Evolutionary conservation across 1,140 invertebrate species (phyloP).

Genomic region (Drosophila asahinai): DNA sequence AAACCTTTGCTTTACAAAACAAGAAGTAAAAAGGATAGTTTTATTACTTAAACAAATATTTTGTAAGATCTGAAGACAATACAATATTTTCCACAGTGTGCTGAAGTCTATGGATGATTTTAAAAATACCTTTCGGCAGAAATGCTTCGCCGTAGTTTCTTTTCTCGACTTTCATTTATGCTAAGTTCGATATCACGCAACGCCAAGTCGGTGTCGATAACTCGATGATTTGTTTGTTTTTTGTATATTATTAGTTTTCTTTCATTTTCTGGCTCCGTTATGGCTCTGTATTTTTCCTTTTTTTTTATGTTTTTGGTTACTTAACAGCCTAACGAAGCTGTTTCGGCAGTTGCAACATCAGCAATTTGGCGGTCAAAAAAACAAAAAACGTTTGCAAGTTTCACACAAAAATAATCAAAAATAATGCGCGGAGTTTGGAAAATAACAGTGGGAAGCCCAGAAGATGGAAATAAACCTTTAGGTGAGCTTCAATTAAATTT

Average conservation of each 20-base stretch:
- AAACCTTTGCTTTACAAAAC: neutral
- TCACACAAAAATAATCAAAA: constrained; percentile 25
- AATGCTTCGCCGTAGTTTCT: neutral
- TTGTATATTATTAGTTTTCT: constrained; percentile 6
- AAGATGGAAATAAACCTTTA: neutral
- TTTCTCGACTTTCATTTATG: constrained; percentile 44
- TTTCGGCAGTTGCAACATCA: constrained; percentile 14
- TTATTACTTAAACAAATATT: neutral
- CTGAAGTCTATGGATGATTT: neutral
- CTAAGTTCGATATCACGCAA: constrained; percentile 42
- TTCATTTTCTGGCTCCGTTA: constrained; percentile 14
- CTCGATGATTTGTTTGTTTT: constrained; percentile 24
- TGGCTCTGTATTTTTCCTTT: constrained; percentile 7
- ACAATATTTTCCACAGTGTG: neutral
- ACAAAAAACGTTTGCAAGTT: constrained; percentile 3
- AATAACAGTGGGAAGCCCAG: neutral
- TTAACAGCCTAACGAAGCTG: constrained; percentile 23
- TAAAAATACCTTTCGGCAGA: neutral
- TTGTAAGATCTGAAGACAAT: neutral
- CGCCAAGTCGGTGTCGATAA: constrained; percentile 13
- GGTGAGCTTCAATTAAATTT: neutral
- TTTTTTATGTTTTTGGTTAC: constrained; percentile 24
- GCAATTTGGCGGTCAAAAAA: constrained; percentile 17
- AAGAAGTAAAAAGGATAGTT: neutral
- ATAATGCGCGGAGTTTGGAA: neutral